phyloP scores from a whole-genome alignment of 2,888 invertebrate genomes.

The Ormyrus rosae region DNA sequence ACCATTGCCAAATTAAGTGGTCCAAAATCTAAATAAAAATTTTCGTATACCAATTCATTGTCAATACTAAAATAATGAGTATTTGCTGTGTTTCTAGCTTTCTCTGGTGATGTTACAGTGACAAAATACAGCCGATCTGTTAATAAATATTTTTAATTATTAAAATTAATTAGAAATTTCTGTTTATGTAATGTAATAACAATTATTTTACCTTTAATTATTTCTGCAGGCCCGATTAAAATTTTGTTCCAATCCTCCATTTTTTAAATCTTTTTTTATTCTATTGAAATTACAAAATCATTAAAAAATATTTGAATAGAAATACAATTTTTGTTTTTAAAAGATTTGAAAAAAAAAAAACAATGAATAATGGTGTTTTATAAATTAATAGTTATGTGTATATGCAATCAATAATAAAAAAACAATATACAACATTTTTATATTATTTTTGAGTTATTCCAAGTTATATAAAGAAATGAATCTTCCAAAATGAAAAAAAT shows the following conservation, averaged over 20 bases:
- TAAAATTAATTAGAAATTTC: too few relatives aligned
- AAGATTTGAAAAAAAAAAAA: constrained; percentile 8
- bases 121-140: constrained; percentile 86
- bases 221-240: constrained; percentile 69
- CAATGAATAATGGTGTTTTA: neutral
- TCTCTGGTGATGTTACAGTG: constrained; percentile 80
- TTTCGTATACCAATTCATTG: constrained; percentile 87
- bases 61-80: constrained; percentile 88
- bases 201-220: constrained; percentile 69
- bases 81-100: constrained; percentile 81
- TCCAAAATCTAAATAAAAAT: constrained; percentile 93
- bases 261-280: constrained; percentile 3
- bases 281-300: neutral
- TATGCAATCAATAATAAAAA: too few relatives aligned
- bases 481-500: too few relatives aligned
- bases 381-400: neutral
- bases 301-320: constrained; percentile 19
- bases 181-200: too few relatives aligned
- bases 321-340: neutral
- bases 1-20: constrained; percentile 91
- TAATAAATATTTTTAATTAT: constrained; percentile 37
- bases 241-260: constrained; percentile 71
- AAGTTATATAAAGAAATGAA: too few relatives aligned
- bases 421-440: too few relatives aligned
- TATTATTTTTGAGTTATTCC: too few relatives aligned